Base-by-base conservation (phyloP, 2,113 vertebrate genomes). In the Gallinago paraguaiae region DNA sequence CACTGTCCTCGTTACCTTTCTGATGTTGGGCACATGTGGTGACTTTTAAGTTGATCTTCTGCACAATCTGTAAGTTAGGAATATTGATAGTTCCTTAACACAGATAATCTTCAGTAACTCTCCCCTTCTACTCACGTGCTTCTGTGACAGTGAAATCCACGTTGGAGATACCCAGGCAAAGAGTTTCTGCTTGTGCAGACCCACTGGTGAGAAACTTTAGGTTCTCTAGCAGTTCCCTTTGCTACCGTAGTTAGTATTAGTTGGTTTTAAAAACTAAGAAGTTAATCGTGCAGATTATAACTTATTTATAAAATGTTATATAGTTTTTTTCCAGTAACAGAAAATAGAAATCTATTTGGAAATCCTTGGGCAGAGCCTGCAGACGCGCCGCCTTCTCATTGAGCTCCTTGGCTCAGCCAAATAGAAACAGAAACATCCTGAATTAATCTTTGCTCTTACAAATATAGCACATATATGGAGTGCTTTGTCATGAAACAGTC, bases 391-490 rank as follows among this genome's bases (percentile, higher is more conserved):
- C 5, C 48, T 60, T 75, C 33, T 22, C 8, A 11, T 18, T 67
- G 10, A 86, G 18, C 12, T 67, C 17, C 35, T 56, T 56, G 64
- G 43, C 72, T 95, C 64, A 68, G 37, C 50, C 31, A 27, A 50
- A 72, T 72, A n/a, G 1, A 25, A 63, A 17, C 39, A 41, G 72
- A 33, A 82, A 51, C 15, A 33, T 57, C 50, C 12, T 10, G 37
- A 50, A 69, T 81, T 67, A 5, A 63, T 69, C 33, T 74, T 77
- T 88, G 20, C 45, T 83, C 18, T 30, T 11, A 39, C 8, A 74
- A 68, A 51, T 25, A 3, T 3, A 59, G 56, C 72, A 39, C 1
- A 2, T 15, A 1, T 0, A 9, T n/a, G 18, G 18, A 31, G 7
- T n/a, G 46, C 53, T 75, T 50, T 75, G 74, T 31, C 60, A 35